These are phyloP conservation scores for Sminthopsis crassicaudata DNA, from an alignment of 2,113 vertebrate genomes.

Conservation along the genomic window DNA sequence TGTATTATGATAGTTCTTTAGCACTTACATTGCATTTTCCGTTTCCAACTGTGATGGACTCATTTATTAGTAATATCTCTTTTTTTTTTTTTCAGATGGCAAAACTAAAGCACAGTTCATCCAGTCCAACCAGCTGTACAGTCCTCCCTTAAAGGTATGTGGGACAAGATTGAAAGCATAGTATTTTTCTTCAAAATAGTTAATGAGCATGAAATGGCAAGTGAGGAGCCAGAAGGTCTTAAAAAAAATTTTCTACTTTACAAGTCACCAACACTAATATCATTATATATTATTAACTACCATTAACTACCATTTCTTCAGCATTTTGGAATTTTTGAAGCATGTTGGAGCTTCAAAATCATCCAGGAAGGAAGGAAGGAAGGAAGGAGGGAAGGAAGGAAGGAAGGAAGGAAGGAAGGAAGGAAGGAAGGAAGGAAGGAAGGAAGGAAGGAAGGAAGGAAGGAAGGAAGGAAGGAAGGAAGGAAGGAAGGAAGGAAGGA, in stretches of 20 bases:
- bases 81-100: background rate
- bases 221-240: constrained; percentile 13
- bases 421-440: background rate
- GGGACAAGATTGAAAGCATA: constrained; percentile 13
- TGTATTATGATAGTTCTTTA: constrained; percentile 16
- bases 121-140: background rate
- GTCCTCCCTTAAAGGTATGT: background rate
- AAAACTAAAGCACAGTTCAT: background rate
- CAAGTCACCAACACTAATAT: constrained; percentile 24
- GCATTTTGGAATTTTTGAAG: background rate
- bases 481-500: background rate
- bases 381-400: background rate
- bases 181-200: constrained; percentile 20
- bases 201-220: constrained; percentile 5
- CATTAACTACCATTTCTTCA: background rate
- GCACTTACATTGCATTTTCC: constrained; percentile 19
- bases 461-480: too few species aligned
- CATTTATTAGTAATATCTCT: constrained; percentile 12
- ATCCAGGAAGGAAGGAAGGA: background rate
- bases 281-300: background rate
- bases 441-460: background rate
- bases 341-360: background rate
- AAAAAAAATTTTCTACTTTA: constrained; percentile 9
- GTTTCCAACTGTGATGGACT: constrained; percentile 2
- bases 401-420: background rate